phyloP scores from a whole-genome alignment of 2,113 vertebrate genomes.

The Antennarius striatus region DNA sequence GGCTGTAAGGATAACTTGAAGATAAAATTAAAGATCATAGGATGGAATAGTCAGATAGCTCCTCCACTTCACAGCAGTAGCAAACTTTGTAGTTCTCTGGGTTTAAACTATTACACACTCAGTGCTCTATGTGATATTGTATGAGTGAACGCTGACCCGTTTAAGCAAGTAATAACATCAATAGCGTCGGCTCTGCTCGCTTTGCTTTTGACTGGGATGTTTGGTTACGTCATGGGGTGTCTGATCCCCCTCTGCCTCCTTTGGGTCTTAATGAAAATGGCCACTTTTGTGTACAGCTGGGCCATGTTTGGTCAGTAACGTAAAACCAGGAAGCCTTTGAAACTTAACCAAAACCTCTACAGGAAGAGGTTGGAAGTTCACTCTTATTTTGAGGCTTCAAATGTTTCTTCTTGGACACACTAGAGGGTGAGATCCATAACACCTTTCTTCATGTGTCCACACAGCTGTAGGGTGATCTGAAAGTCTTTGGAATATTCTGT shows the following conservation, averaged over 20 bases:
- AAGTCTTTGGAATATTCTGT: too few relatives aligned
- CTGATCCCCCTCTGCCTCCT: slow-evolving; percentile 62
- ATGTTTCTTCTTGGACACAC: slow-evolving; percentile 59
- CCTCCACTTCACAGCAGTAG: slow-evolving; percentile 20
- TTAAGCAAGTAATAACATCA: slow-evolving; percentile 65
- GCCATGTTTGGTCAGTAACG: slow-evolving; percentile 78
- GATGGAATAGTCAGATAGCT: slow-evolving; percentile 44
- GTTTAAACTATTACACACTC: slow-evolving; percentile 31
- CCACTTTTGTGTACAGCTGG: slow-evolving; percentile 72
- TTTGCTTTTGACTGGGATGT: slow-evolving; percentile 65
- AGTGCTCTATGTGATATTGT: slow-evolving; percentile 63
- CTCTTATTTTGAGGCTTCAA: slow-evolving; percentile 67
- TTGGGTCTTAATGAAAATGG: slow-evolving; percentile 60
- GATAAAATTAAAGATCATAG: slow-evolving; percentile 34
- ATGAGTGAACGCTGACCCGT: slow-evolving; percentile 58
- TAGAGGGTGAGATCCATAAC: slow-evolving; percentile 56
- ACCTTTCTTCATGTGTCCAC: slow-evolving; percentile 18
- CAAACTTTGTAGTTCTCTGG: slow-evolving; percentile 27
- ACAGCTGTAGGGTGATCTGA: slow-evolving; percentile 31
- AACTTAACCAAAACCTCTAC: slow-evolving; percentile 75
- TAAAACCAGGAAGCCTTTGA: slow-evolving; percentile 84
- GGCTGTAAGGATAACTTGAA: slow-evolving; percentile 34
- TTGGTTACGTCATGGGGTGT: slow-evolving; percentile 71
- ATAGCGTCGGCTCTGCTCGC: slow-evolving; percentile 59
- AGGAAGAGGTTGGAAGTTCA: slow-evolving; percentile 75